Conservation (phyloP, 2,888 invertebrate species). For the Synergus itoensis region DNA sequence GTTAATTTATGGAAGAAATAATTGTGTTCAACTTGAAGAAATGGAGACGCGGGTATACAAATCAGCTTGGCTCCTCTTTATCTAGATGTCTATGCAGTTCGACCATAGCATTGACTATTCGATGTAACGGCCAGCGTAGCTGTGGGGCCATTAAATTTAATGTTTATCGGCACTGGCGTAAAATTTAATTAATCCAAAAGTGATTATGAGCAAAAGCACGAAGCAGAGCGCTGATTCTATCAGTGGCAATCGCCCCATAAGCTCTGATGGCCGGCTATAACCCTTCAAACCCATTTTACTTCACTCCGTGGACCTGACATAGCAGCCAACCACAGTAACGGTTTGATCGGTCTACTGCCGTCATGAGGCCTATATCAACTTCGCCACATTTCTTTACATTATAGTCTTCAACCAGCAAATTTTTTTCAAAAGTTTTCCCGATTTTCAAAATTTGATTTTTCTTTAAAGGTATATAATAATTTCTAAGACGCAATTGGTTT, state of each 20-base stretch:
- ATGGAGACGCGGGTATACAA: not conserved
- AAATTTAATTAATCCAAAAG: conserved; percentile 78
- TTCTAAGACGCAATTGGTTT: too few relatives aligned
- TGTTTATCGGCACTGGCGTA: conserved; percentile 75
- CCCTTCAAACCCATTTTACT: conserved; percentile 76
- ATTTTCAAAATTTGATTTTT: not conserved
- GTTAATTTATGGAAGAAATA: not conserved
- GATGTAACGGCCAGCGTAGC: conserved; percentile 56
- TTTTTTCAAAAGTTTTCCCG: not conserved
- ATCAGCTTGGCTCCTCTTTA: conserved; percentile 19
- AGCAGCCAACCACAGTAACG: conserved; percentile 68
- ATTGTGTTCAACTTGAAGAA: not conserved
- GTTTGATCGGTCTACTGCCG: conserved; percentile 64
- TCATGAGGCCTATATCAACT: conserved; percentile 56
- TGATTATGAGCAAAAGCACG: conserved; percentile 76
- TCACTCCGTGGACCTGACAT: conserved; percentile 75
- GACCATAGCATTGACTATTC: conserved; percentile 45
- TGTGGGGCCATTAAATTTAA: conserved; percentile 75
- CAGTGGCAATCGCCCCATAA: conserved; percentile 75
- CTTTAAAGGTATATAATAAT: too few relatives aligned
- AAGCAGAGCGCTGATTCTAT: conserved; percentile 75
- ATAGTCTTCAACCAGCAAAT: not conserved
- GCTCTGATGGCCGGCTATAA: conserved; percentile 75
- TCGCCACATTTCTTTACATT: conserved; percentile 15
- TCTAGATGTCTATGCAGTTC: conserved; percentile 41